Base-by-base conservation (phyloP, 2,797 vertebrate genomes). In the Pseudomugil gertrudae region DNA sequence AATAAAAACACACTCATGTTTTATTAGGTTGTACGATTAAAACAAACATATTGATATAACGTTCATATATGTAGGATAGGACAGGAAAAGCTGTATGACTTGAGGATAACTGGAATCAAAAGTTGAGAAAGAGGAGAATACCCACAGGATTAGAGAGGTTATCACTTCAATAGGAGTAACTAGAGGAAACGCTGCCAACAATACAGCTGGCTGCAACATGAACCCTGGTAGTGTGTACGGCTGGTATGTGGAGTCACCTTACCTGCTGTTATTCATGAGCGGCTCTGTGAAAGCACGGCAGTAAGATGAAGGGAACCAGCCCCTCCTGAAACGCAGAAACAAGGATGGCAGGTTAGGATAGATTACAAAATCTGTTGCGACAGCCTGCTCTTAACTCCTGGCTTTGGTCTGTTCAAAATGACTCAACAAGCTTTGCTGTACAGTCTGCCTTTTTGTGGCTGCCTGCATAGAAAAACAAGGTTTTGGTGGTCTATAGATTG, bases 261-360 rank as follows among this genome's bases (percentile, higher is more conserved):
- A 95, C 94, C 92, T 93, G 93, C 92, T 93, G 92, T 93, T 93
- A 88, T 95, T 96, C 90, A 95, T 93, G 9, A 95, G 80, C 24
- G 94, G 90, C 76, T 95, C 96, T 0, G 95, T 94, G 52, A 90
- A 73, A 27, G 89, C 85, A 19, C 92, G 91, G 78, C 93, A 94
- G 81, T 99, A 99, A 0, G 98, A 99, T 0, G 96, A 97, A 14
- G 98, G 98, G 92, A 99, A 99, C 98, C 98, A 99, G 76, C 98
- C 98, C 89, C 95, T 96, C 89, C 98, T 99, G 91, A 24, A 77
- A 80, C 84, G 24, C 23, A 72, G 26, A 72, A 67, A 84, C 58
- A 84, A 35, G 86, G 55, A 27, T 61, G 53, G 8, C 21, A 54
- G 50, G 57, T 81, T 59, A 61, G 56, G 57, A 29, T 62, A 26